These are phyloP conservation scores for Limonius californicus DNA, from an alignment of 1,140 invertebrate genomes.

Conservation along the genomic window DNA sequence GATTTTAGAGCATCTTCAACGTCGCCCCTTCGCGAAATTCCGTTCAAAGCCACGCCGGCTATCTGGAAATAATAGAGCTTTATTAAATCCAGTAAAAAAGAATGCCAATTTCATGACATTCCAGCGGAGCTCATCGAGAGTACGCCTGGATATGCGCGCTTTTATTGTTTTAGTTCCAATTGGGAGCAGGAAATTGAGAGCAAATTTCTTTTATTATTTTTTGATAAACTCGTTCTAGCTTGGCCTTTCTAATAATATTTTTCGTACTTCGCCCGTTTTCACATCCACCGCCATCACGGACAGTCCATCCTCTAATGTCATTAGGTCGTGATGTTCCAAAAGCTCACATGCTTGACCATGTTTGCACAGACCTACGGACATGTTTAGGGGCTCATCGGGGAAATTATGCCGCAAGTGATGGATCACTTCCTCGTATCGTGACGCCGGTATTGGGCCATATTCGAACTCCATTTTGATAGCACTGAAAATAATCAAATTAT, in stretches of 20 bases:
- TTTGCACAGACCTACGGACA: slow-evolving; percentile 65
- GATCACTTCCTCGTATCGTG: slow-evolving; percentile 59
- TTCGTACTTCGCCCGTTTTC: slow-evolving; percentile 56
- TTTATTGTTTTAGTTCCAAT: neutral
- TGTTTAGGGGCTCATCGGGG: slow-evolving; percentile 75
- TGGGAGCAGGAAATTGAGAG: neutral
- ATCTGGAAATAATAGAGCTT: slow-evolving; percentile 50
- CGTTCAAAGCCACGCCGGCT: slow-evolving; percentile 63
- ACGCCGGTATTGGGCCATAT: slow-evolving; percentile 50
- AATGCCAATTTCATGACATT: slow-evolving; percentile 9
- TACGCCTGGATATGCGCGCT: neutral
- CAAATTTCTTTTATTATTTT: neutral
- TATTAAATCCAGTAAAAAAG: slow-evolving; percentile 10
- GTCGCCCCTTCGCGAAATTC: slow-evolving; percentile 56
- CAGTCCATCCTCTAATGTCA: slow-evolving; percentile 65
- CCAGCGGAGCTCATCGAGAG: neutral
- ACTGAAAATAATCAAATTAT: no score
- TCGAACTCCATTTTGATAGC: slow-evolving; percentile 44
- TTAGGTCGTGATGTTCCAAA: slow-evolving; percentile 67
- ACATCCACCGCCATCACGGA: slow-evolving; percentile 65
- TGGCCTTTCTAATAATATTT: neutral
- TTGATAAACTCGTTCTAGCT: neutral
- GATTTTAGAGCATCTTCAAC: slow-evolving; percentile 56
- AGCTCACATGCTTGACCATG: slow-evolving; percentile 63
- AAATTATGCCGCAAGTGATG: slow-evolving; percentile 71